These are phyloP conservation scores for Trachops cirrhosus DNA, from an alignment of 2,797 vertebrate species.

Conservation along the genomic window DNA sequence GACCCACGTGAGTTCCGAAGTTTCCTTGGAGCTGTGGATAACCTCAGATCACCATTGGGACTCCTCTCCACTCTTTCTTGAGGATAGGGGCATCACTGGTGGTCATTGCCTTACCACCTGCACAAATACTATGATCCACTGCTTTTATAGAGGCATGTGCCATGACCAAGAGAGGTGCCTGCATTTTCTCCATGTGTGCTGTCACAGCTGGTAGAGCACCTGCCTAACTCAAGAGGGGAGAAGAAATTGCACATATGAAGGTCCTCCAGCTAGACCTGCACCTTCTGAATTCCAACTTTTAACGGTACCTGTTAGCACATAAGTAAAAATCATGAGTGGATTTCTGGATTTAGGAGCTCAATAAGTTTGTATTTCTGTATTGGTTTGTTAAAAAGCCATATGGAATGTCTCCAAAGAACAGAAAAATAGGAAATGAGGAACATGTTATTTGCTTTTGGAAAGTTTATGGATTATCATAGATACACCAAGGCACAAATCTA, in stretches of 20 bases:
- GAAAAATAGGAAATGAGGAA: background rate
- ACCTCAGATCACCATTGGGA: too few species aligned
- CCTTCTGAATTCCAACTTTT: background rate
- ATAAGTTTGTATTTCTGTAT: background rate
- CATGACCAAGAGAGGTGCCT: background rate
- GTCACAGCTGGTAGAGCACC: background rate
- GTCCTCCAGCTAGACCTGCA: accelerated
- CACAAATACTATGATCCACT: background rate
- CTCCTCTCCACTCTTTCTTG: background rate
- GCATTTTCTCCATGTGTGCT: background rate
- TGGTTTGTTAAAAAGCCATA: background rate
- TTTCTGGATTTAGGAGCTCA: background rate
- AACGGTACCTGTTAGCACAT: too few species aligned
- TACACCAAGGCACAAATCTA: background rate
- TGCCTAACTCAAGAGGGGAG: background rate
- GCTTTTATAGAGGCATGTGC: background rate
- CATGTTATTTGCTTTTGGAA: background rate
- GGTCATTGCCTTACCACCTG: too few species aligned
- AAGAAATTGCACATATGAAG: background rate
- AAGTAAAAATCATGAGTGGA: background rate
- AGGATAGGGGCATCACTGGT: background rate
- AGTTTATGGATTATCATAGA: background rate
- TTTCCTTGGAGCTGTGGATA: background rate
- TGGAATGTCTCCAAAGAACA: background rate
- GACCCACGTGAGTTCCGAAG: background rate